Evolutionary conservation across 2,113 vertebrate genomes (phyloP), one percentile per base, ranked within the genome.

Genomic region (Scopus umbretta): DNA sequence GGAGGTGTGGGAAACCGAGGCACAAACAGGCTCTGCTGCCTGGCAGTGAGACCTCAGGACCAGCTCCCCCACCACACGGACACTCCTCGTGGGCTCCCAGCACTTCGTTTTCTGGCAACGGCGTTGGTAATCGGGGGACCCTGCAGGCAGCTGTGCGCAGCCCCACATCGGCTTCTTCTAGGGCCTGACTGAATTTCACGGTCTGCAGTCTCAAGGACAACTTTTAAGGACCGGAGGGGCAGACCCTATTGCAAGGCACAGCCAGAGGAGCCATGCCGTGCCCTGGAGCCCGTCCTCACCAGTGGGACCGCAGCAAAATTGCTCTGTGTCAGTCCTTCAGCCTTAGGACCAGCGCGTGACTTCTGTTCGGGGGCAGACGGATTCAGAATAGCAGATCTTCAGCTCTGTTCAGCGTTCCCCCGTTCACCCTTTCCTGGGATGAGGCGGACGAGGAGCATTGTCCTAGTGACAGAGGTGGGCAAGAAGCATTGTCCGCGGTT

Each of bases 121-220:
- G 29, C 1, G 4, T 3, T 47, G 45, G 50, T 5, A 16, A 30
- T 1, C 0, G 4, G 53, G 29, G n/a, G 17, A 12, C 20, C 21
- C 43, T 19, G 59, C 45, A 15, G 47, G 25, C 29, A 32, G 67
- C 61, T 22, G 6, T 61, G 68, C 56, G 14, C 22, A 58, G 52
- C 42, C 56, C 25, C 7, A 1, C 3, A 4, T 2, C 21, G 55
- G 5, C 45, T 20, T 78, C 62, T 90, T 74, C 74, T 67, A 38
- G 74, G 30, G 23, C 63, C 53, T 47, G 43, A 11, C 76, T n/a
- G 36, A n/a, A n/a, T 27, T 32, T 66, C 65, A 49, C 62, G 43
- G 38, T 14, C 71, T 9, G 62, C 17, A 25, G 36, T 7, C 61
- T 32, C 53, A 43, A 8, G 70, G n/a, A 71, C 26, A 47, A 2